A percentile compares a stretch with the other conserved stretches of the same genome.
These are phyloP conservation scores for Lampris incognitus DNA, from an alignment of 2,113 vertebrate species.

Conservation along the genomic window DNA sequence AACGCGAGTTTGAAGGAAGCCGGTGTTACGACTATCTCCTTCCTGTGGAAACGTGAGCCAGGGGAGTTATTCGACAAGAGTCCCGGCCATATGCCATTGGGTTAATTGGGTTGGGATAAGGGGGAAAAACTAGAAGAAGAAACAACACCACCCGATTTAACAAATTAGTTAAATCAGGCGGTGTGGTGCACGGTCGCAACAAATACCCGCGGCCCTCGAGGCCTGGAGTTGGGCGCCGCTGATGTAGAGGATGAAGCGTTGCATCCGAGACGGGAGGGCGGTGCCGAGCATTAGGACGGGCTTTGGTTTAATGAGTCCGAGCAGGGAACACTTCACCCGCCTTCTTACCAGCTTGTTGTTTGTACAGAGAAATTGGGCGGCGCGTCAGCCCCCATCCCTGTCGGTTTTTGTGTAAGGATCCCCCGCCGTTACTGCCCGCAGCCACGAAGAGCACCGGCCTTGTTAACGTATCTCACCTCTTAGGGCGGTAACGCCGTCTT, in stretches of 20 bases:
- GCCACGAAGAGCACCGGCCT: conserved; percentile 1
- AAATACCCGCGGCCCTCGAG: too few species aligned
- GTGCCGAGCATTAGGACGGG: not conserved
- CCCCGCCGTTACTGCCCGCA: conserved; percentile 12
- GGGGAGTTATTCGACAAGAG: too few species aligned
- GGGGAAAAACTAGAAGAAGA: too few species aligned
- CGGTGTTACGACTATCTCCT: too few species aligned
- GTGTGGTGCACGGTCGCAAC: too few species aligned
- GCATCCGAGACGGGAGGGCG: conserved; percentile 8
- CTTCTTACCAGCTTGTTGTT: conserved; percentile 35
- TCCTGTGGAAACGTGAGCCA: too few species aligned
- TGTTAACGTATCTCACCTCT: not conserved
- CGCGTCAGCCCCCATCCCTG: conserved; percentile 2
- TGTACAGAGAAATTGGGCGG: conserved; percentile 17
- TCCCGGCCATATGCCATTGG: too few species aligned
- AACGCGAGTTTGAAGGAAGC: too few species aligned
- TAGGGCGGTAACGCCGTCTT: conserved; percentile 4
- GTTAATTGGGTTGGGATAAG: too few species aligned
- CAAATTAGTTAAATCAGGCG: too few species aligned
- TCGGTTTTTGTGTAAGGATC: not conserved
- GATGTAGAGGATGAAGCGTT: conserved; percentile 16
- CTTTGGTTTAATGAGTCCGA: conserved; percentile 38
- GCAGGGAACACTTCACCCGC: conserved; percentile 32
- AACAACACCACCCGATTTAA: too few species aligned
- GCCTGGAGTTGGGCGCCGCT: too few species aligned